These are phyloP conservation scores for Agriopis leucophaearia DNA, from an alignment of 2,888 invertebrate genomes.

Conservation along the genomic window DNA sequence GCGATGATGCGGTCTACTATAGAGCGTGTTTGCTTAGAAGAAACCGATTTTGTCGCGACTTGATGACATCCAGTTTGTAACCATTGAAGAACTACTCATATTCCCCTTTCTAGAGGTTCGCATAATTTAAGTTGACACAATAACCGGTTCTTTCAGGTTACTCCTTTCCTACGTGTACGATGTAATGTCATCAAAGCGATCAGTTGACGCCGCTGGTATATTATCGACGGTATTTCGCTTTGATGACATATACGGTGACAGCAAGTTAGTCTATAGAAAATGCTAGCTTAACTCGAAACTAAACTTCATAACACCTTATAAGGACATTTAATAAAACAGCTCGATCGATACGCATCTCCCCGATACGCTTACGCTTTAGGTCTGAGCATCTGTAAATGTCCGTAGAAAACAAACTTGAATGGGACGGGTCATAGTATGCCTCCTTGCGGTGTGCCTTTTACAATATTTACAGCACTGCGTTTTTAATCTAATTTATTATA, in stretches of 20 bases:
- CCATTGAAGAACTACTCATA: no score
- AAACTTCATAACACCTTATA: conserved; percentile 15
- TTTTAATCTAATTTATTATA: not conserved
- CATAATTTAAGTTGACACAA: no score
- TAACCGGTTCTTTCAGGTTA: no score
- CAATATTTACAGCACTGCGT: not conserved
- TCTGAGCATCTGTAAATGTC: conserved; percentile 24
- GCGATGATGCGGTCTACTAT: no score
- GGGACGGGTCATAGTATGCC: conserved; percentile 17
- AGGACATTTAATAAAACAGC: conserved; percentile 22
- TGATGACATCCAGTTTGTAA: no score
- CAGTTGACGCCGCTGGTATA: no score
- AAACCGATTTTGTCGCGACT: no score
- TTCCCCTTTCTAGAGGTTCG: no score
- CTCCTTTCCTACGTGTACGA: no score
- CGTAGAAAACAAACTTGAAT: conserved; percentile 25
- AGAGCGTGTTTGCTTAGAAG: no score
- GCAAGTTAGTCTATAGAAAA: conserved; percentile 23
- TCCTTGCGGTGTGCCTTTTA: conserved; percentile 27
- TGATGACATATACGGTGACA: conserved; percentile 38
- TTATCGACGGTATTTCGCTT: not conserved
- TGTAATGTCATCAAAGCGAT: no score
- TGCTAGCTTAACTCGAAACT: conserved; percentile 3
- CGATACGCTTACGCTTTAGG: conserved; percentile 29
- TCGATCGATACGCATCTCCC: conserved; percentile 14